A percentile compares a stretch with the other conserved stretches of the same genome.
These are phyloP conservation scores for Rhyacichthys aspro DNA, from an alignment of 2,797 vertebrate species.

Conservation along the genomic window DNA sequence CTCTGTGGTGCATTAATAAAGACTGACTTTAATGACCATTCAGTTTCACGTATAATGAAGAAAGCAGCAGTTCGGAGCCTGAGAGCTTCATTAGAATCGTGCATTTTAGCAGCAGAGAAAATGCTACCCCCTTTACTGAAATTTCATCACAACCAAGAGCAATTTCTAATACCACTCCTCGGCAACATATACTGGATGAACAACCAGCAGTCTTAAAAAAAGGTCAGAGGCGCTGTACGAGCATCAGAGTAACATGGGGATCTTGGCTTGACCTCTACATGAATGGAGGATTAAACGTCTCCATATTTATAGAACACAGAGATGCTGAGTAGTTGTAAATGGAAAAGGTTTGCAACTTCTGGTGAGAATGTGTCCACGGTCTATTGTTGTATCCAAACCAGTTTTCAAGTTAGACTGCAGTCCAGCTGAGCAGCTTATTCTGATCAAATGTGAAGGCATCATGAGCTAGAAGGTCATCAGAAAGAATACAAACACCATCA, in stretches of 20 bases:
- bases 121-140: background rate
- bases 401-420: slow-evolving; percentile 10
- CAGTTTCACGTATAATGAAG: background rate
- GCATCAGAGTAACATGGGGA: no score
- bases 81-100: slow-evolving; percentile 1
- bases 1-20: background rate
- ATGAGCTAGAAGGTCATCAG: slow-evolving; percentile 54
- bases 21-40: background rate
- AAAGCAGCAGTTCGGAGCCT: slow-evolving; percentile 3
- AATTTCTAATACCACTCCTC: no score
- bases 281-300: no score
- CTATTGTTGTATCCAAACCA: slow-evolving; percentile 21
- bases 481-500: slow-evolving; percentile 52
- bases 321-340: slow-evolving; percentile 38
- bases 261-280: no score
- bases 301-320: slow-evolving; percentile 30
- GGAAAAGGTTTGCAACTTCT: slow-evolving; percentile 30
- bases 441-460: slow-evolving; percentile 25
- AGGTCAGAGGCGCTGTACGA: no score
- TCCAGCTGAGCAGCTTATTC: slow-evolving; percentile 17
- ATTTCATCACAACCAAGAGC: background rate
- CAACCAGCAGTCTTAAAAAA: no score
- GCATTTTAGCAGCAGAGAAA: slow-evolving; percentile 2
- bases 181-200: no score
- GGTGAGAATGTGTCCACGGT: slow-evolving; percentile 28